A percentile compares a stretch with the other conserved stretches of the same genome.
phyloP scores from a whole-genome alignment of 2,888 invertebrate genomes.

The Azorinus chamasolen region DNA sequence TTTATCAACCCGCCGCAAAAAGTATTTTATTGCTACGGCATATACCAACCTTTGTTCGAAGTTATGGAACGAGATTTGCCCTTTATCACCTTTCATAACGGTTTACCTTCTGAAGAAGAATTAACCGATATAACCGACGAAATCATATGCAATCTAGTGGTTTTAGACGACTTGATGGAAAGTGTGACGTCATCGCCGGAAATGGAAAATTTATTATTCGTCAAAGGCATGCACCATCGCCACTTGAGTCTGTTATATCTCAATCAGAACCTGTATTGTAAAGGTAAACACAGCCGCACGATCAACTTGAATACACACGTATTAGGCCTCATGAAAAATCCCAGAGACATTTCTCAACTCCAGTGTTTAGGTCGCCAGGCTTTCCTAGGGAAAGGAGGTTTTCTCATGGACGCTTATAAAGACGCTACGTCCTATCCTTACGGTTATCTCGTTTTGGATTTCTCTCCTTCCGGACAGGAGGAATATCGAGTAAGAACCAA shows the following conservation, averaged over 20 bases:
- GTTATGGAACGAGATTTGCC: constrained; percentile 42
- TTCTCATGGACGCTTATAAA: constrained; percentile 45
- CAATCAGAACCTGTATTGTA: constrained; percentile 46
- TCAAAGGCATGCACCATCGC: constrained; percentile 53
- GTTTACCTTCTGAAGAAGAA: constrained; percentile 39
- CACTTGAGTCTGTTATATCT: constrained; percentile 36
- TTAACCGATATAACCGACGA: constrained; percentile 23
- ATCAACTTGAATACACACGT: constrained; percentile 54
- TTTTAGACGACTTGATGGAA: constrained; percentile 47
- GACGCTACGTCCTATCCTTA: constrained; percentile 40
- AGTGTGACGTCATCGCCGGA: constrained; percentile 49
- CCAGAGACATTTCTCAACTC: constrained; percentile 55
- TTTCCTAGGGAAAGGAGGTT: constrained; percentile 40
- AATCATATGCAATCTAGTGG: constrained; percentile 26
- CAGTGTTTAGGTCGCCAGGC: constrained; percentile 51
- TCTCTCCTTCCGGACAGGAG: constrained; percentile 38
- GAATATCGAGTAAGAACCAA: constrained; percentile 35
- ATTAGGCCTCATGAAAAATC: constrained; percentile 48
- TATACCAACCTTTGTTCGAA: constrained; percentile 58
- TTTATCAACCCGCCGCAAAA: constrained; percentile 42
- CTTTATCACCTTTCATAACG: constrained; percentile 42
- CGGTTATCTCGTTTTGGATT: constrained; percentile 54
- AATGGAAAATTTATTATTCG: constrained; percentile 50
- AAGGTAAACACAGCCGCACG: constrained; percentile 42
- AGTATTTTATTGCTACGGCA: constrained; percentile 60